Conservation (phyloP, 2,113 vertebrate genomes). For the Nanorana parkeri region DNA sequence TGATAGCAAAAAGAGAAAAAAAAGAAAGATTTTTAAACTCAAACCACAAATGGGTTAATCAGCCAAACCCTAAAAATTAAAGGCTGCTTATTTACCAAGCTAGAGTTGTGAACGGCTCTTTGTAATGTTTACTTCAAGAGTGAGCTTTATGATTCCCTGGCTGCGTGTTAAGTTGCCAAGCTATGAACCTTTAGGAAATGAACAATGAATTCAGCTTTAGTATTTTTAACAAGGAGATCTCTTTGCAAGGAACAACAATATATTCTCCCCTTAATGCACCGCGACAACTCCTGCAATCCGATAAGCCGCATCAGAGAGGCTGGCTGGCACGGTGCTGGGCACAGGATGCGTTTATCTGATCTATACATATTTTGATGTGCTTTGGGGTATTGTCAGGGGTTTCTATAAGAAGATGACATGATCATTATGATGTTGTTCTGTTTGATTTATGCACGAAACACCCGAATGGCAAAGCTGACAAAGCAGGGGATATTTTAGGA, state of each 20-base stretch:
- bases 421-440: constrained; percentile 17
- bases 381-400: constrained; percentile 20
- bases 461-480: constrained; percentile 7
- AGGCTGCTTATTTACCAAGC: neutral
- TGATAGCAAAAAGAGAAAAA: neutral
- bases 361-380: constrained; percentile 3
- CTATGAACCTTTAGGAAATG: constrained; percentile 40
- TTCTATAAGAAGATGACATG: neutral
- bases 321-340: neutral
- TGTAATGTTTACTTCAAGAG: constrained; percentile 5
- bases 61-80: neutral
- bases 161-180: constrained; percentile 38
- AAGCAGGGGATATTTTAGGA: neutral
- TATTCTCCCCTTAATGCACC: constrained; percentile 33
- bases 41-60: constrained; percentile 25
- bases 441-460: constrained; percentile 18
- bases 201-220: constrained; percentile 51
- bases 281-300: constrained; percentile 15
- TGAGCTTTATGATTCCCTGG: constrained; percentile 32
- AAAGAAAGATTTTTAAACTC: neutral
- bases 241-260: constrained; percentile 11
- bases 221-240: constrained; percentile 55
- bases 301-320: neutral
- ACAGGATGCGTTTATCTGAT: constrained; percentile 26
- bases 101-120: constrained; percentile 28